phyloP scores from a whole-genome alignment of 2,888 invertebrate genomes.

The Ormyrus rosae region DNA sequence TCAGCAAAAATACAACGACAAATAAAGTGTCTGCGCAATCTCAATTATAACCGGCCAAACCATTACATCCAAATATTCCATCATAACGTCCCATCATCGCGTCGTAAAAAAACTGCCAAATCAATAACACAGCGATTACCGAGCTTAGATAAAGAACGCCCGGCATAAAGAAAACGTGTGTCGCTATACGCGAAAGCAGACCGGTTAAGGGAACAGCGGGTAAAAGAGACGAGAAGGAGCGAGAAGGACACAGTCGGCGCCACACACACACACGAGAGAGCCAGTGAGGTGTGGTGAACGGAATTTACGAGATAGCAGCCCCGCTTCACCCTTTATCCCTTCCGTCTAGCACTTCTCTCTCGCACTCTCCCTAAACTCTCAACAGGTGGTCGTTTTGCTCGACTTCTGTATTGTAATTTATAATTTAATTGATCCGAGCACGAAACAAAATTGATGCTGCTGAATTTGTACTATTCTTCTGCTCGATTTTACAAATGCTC shows the following conservation, averaged over 20 bases:
- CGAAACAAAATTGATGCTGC: slow-evolving; percentile 48
- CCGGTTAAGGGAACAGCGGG: slow-evolving; percentile 28
- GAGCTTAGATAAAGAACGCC: no score
- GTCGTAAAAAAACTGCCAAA: no score
- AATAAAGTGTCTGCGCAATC: no score
- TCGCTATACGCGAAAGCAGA: slow-evolving; percentile 39
- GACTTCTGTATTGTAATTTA: slow-evolving; percentile 74
- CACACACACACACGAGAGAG: slow-evolving; percentile 50
- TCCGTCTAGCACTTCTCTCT: slow-evolving; percentile 57
- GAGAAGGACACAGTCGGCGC: slow-evolving; percentile 35
- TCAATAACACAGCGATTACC: no score
- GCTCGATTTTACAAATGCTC: not conserved
- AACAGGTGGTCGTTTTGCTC: slow-evolving; percentile 75
- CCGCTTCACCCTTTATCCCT: slow-evolving; percentile 67
- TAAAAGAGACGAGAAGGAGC: slow-evolving; percentile 25
- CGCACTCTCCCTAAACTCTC: slow-evolving; percentile 60
- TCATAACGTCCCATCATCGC: no score
- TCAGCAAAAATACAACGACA: no score
- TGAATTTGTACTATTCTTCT: slow-evolving; percentile 19
- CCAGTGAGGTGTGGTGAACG: slow-evolving; percentile 63
- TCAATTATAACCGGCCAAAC: no score
- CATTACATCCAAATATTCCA: no score
- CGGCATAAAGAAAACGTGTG: slow-evolving; percentile 38
- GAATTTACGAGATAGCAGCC: slow-evolving; percentile 75
- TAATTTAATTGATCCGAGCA: slow-evolving; percentile 74